Conservation (phyloP, 1,140 invertebrate genomes). For the Aphis gossypii region DNA sequence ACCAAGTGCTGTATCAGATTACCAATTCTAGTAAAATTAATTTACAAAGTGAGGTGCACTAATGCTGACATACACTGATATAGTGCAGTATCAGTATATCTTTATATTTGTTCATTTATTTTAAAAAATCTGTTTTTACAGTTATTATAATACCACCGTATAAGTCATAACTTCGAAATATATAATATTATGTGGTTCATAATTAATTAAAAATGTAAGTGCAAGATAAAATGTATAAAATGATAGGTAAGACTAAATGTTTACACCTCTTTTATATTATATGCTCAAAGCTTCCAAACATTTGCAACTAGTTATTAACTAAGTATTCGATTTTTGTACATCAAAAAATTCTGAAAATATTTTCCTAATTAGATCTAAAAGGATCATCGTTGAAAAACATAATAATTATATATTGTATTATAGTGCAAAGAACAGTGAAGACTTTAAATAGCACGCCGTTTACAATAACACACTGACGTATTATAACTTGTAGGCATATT, state of each 20-base stretch:
- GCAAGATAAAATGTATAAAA: background rate
- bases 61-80: no score
- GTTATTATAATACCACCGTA: background rate
- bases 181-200: background rate
- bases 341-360: background rate
- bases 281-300: background rate
- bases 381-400: background rate
- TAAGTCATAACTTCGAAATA: background rate
- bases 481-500: background rate
- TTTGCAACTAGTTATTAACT: background rate
- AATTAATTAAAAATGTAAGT: background rate
- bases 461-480: background rate
- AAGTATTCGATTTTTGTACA: background rate
- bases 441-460: background rate
- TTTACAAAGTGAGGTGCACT: background rate
- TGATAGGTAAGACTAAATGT: background rate
- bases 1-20: background rate
- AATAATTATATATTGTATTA: background rate
- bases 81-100: no score
- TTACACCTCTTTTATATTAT: background rate
- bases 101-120: no score
- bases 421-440: background rate
- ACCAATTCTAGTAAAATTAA: background rate
- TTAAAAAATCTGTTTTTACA: no score
- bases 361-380: background rate